Evolutionary conservation across 2,888 invertebrate genomes (phyloP), one percentile per base, ranked within the genome.

Genomic region (Julus scandinavius): DNA sequence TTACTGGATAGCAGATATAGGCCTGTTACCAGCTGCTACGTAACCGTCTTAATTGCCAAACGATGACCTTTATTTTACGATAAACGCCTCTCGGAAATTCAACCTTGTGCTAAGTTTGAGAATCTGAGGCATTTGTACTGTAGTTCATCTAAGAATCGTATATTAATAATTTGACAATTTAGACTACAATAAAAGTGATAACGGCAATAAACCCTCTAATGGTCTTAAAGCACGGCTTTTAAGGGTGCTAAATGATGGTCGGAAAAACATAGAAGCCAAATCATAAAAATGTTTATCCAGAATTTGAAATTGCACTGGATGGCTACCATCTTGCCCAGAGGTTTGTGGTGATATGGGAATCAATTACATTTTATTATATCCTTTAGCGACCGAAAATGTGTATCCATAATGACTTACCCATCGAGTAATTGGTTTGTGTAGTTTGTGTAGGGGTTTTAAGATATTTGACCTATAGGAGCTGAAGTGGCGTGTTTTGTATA

Each of bases 181-280:
- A 80, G 80, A 80, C 80, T 80, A 80, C 80, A 80, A 80, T 80
- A 80, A 80, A 80, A 80, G 38, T 15, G 80, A 80, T 80, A 80
- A 80, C 29, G 13, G 80, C 80, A 80, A 40, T 80, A 11, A 80
- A 40, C 38, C 38, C 15, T 4, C 11, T 40, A 15, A 80, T 80
- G 38, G 80, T 80, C 13, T 40, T 54, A 15, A 80, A 13, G 29
- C 80, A 15, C 38, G 13, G 80, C 80, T 80, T 40, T 80, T 80
- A 80, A 80, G 80, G 80, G 80, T 80, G 80, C 80, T 80, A 80
- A 80, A 80, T 80, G 80, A 80, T 80, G 13, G 80, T 15, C 80
- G 3, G 80, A 80, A 38, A 80, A 80, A 80, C 80, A 80, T 80
- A 38, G 80, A 80, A 80, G 80, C 11, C 38, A 38, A 80, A 38